These are phyloP conservation scores for Gryllus longicercus DNA, from an alignment of 2,888 invertebrate genomes.

Conservation along the genomic window DNA sequence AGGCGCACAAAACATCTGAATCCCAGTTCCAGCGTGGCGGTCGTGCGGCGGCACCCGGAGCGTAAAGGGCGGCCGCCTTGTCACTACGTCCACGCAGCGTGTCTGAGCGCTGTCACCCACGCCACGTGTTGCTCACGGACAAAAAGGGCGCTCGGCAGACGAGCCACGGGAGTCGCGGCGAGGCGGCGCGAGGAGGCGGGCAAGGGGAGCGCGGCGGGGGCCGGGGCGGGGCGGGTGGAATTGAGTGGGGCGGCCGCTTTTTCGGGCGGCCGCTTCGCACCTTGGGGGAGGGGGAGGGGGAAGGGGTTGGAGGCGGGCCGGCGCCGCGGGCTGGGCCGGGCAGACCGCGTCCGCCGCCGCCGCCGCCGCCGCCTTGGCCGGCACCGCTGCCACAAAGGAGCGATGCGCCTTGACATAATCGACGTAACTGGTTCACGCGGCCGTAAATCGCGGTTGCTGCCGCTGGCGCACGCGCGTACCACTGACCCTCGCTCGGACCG, in stretches of 20 bases:
- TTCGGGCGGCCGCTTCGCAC: not conserved
- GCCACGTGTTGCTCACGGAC: too few species aligned
- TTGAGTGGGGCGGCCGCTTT: not conserved
- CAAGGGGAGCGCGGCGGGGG: too few species aligned
- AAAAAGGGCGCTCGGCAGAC: too few species aligned
- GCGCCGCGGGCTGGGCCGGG: not conserved
- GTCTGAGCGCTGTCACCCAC: too few species aligned
- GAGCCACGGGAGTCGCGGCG: too few species aligned
- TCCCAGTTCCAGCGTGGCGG: too few species aligned
- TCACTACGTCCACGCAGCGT: too few species aligned
- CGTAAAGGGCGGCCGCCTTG: too few species aligned
- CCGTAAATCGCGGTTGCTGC: not conserved
- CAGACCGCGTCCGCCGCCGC: not conserved
- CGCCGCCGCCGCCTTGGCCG: too few species aligned
- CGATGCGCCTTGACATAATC: slow-evolving; percentile 17
- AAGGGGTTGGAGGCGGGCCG: not conserved
- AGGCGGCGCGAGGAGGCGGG: too few species aligned
- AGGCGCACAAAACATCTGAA: too few species aligned
- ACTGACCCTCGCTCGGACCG: not conserved
- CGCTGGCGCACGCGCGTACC: not conserved
- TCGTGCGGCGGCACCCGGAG: too few species aligned
- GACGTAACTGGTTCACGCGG: slow-evolving; percentile 9
- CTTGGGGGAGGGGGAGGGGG: not conserved
- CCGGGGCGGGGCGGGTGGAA: not conserved
- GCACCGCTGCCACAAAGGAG: not conserved